Evolutionary conservation across 2,113 vertebrate genomes (phyloP).

Genomic region (Amphilophus citrinellus): DNA sequence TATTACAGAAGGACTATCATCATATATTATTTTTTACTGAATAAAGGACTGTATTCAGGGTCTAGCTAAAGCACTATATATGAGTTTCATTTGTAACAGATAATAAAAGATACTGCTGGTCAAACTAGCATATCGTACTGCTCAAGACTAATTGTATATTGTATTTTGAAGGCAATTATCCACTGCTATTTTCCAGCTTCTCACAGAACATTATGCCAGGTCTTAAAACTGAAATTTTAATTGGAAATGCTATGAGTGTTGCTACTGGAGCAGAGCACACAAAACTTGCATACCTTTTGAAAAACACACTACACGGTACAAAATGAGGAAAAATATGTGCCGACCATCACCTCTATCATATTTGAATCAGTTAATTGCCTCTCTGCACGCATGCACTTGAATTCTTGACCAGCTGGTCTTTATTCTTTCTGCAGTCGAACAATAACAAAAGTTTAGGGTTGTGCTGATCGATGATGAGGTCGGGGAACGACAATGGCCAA

Average conservation of each 20-base stretch:
- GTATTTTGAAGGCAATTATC: conserved; percentile 25
- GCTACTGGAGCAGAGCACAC: not conserved
- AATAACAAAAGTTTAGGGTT: conserved; percentile 23
- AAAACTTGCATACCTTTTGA: not conserved
- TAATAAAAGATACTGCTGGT: not conserved
- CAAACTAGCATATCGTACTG: conserved; percentile 10
- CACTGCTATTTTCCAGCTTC: conserved; percentile 9
- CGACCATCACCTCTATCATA: not conserved
- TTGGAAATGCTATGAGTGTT: conserved; percentile 13
- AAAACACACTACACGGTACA: not conserved
- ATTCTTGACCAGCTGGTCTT: conserved; percentile 8
- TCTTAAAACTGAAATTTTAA: conserved; percentile 25
- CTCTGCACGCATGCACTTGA: not conserved
- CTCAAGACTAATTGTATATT: conserved; percentile 5
- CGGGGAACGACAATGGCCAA: not conserved
- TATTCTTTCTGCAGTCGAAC: not conserved
- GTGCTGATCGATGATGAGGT: not conserved
- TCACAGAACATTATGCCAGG: not conserved
- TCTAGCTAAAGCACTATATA: not conserved
- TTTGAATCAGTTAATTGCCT: conserved; percentile 12
- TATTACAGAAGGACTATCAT: not conserved
- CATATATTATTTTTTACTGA: not conserved
- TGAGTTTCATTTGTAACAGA: not conserved
- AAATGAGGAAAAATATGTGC: not conserved
- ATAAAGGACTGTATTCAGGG: not conserved